Conservation (phyloP, 2,888 invertebrate genomes). For the Tinea pellionella region DNA sequence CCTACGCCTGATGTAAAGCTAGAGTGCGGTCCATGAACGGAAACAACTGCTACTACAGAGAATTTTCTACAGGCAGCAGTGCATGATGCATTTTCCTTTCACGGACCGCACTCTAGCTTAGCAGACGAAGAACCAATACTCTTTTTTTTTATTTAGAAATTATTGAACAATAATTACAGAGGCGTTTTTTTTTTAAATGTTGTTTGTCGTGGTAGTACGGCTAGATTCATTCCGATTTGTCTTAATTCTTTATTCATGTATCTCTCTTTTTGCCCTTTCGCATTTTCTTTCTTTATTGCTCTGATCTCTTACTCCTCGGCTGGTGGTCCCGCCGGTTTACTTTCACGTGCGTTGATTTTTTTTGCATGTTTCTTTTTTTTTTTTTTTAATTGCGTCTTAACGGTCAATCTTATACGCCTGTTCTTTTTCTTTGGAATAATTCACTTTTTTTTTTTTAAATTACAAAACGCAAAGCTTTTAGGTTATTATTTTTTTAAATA, state of each 20-base stretch:
- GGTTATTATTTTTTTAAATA: not conserved
- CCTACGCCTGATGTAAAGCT: not conserved
- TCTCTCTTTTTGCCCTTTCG: not conserved
- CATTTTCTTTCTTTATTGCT: not conserved
- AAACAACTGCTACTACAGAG: no score
- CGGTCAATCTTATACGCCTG: not conserved
- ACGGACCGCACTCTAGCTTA: no score
- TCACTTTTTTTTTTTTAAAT: not conserved
- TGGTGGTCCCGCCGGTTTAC: not conserved
- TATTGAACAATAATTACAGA: no score
- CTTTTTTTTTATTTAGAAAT: no score
- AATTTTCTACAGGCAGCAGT: no score
- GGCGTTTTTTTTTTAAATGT: no score
- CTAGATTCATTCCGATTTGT: not conserved
- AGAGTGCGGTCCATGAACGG: no score
- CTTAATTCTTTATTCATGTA: no score
- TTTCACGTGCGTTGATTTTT: not conserved
- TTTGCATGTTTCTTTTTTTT: not conserved
- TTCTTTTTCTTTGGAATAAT: not conserved
- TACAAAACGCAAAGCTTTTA: not conserved
- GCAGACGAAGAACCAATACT: no score
- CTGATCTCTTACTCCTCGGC: not conserved
- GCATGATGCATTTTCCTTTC: no score
- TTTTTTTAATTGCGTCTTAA: not conserved
- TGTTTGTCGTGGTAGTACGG: not conserved